Conservation (phyloP, 2,797 vertebrate genomes). For the Cottoperca gobio region DNA sequence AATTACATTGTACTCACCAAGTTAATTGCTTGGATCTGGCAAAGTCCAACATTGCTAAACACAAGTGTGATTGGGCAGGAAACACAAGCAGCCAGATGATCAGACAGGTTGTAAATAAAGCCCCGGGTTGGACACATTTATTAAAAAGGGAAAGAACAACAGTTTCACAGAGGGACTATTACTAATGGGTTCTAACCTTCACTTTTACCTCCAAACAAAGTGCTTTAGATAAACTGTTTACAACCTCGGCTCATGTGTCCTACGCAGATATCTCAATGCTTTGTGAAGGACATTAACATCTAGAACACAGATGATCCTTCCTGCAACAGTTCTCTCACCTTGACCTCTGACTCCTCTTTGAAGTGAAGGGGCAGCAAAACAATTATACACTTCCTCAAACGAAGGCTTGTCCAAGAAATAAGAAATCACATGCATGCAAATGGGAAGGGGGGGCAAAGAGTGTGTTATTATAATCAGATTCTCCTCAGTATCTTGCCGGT, state of each 20-base stretch:
- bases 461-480: constrained; percentile 76
- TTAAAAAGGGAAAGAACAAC: constrained; percentile 16
- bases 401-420: constrained; percentile 26
- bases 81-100: constrained; percentile 55
- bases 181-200: constrained; percentile 1
- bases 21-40: constrained; percentile 66
- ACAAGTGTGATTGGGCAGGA: constrained; percentile 57
- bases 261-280: background rate
- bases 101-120: constrained; percentile 63
- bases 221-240: constrained; percentile 31
- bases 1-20: constrained; percentile 41
- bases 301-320: too few species aligned
- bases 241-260: background rate
- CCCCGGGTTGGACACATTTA: constrained; percentile 35
- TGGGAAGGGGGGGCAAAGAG: constrained; percentile 30
- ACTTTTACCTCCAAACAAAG: constrained; percentile 25
- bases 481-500: constrained; percentile 62
- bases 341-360: constrained; percentile 3
- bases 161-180: constrained; percentile 6
- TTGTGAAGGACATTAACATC: background rate
- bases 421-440: constrained; percentile 47
- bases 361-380: background rate
- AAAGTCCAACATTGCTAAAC: constrained; percentile 38
- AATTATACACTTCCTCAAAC: constrained; percentile 15
- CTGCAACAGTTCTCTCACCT: too few species aligned